Percentiles rank a stretch among this genome's conserved stretches.
phyloP scores from a whole-genome alignment of 2,797 vertebrate species.

The Orestias chungarensis region DNA sequence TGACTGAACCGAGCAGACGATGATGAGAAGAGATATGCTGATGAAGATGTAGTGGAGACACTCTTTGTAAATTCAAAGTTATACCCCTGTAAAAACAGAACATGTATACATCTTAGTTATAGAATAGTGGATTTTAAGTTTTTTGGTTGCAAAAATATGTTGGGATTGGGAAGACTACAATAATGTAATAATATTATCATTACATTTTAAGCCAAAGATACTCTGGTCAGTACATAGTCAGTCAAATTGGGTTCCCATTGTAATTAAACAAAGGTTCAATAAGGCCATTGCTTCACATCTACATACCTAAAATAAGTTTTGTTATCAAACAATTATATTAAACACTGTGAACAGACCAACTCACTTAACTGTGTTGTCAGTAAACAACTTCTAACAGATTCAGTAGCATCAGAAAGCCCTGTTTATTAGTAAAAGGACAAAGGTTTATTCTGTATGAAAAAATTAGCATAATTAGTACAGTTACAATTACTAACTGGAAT shows the following conservation, averaged over 20 bases:
- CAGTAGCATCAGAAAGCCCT: background rate
- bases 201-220: background rate
- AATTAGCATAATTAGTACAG: background rate
- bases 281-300: background rate
- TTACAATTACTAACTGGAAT: background rate
- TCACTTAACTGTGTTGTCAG: background rate
- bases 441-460: background rate
- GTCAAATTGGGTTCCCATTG: background rate
- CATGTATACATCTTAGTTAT: background rate
- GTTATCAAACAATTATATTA: background rate
- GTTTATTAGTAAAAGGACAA: background rate
- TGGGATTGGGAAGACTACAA: background rate
- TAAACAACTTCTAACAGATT: background rate
- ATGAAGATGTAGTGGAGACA: slow-evolving; percentile 63
- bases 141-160: background rate
- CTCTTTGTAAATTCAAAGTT: slow-evolving; percentile 85
- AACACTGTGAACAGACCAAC: background rate
- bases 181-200: background rate
- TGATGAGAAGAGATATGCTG: slow-evolving; percentile 50
- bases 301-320: background rate
- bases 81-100: slow-evolving; percentile 79
- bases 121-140: background rate
- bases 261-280: background rate
- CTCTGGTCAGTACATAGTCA: background rate
- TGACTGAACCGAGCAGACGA: slow-evolving; percentile 72